Evolutionary conservation across 1,140 invertebrate genomes (phyloP).

Genomic region (Thalassaphorura encarpata): DNA sequence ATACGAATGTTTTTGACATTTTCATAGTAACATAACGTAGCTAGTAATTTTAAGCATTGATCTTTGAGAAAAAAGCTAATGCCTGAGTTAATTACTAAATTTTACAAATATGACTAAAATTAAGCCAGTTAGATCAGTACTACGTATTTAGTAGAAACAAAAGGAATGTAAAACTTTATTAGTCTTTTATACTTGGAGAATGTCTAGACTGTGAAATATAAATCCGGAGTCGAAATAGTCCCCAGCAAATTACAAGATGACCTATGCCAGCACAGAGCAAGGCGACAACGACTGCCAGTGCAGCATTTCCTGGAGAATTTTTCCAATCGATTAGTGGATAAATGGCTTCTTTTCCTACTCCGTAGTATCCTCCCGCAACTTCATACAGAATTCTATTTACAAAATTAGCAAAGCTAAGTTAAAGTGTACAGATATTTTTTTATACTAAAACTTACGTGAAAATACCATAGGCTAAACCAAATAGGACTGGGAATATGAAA

Average conservation of each 20-base stretch:
- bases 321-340: neutral
- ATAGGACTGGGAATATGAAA: neutral
- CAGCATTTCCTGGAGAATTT: neutral
- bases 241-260: neutral
- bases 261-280: neutral
- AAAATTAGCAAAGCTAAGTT: neutral
- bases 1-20: too few species aligned
- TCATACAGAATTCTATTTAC: neutral
- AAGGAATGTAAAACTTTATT: too few species aligned
- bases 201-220: too few species aligned
- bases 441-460: neutral
- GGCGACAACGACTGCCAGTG: neutral
- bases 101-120: too few species aligned
- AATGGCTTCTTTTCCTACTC: neutral
- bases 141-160: too few species aligned
- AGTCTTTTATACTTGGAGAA: too few species aligned
- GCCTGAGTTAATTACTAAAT: too few species aligned
- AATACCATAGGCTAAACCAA: neutral
- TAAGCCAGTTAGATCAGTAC: too few species aligned
- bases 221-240: neutral
- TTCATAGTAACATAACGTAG: too few species aligned
- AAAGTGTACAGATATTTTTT: neutral
- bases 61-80: too few species aligned
- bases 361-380: neutral
- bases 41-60: too few species aligned